These are phyloP conservation scores for Parotia lawesii DNA, from an alignment of 2,113 vertebrate genomes.

Conservation along the genomic window DNA sequence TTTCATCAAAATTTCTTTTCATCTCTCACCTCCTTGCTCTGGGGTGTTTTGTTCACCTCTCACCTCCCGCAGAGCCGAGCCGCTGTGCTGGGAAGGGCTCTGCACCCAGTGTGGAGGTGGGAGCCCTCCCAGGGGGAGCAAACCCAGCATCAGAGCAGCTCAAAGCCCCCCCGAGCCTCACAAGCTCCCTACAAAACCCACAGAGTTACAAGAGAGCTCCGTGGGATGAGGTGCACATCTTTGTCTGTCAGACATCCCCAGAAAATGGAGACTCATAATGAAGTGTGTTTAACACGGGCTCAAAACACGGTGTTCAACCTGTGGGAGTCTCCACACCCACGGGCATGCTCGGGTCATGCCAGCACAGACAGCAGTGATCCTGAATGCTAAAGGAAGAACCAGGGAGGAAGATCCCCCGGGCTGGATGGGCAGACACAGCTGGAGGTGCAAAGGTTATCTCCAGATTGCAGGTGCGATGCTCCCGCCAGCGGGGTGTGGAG, in stretches of 20 bases:
- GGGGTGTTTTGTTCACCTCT: neutral
- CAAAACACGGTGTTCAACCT: fast-evolving
- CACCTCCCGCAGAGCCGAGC: fast-evolving
- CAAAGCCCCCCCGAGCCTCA: neutral
- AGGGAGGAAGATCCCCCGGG: fast-evolving
- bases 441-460: neutral
- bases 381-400: neutral
- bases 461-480: neutral
- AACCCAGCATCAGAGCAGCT: fast-evolving
- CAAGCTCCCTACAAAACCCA: neutral
- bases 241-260: neutral
- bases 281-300: neutral
- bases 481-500: fast-evolving
- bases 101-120: neutral
- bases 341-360: fast-evolving
- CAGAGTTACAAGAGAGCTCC: neutral
- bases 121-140: neutral
- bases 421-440: neutral
- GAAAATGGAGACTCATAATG: neutral
- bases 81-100: neutral
- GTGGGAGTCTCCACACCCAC: neutral
- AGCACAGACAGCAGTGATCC: neutral
- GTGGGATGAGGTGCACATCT: neutral
- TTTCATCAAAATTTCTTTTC: neutral
- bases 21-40: neutral